Percentiles rank a stretch among this genome's conserved stretches.
Conservation (phyloP, 2,888 invertebrate genomes). For the Odontomyia ornata region DNA sequence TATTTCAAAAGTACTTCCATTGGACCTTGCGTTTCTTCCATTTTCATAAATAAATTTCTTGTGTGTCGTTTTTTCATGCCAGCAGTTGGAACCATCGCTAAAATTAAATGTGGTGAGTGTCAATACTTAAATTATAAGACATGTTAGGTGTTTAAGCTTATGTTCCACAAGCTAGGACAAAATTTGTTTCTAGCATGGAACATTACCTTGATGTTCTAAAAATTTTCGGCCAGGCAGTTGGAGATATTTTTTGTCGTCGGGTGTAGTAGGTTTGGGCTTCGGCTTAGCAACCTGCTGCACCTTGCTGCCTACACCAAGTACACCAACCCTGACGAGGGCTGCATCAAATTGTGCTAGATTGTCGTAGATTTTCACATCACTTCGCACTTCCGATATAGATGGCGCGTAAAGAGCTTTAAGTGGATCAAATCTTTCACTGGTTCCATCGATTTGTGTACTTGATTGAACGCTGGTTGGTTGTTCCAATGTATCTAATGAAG, state of each 20-base stretch:
- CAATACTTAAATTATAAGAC: too few relatives aligned
- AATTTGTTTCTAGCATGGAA: not conserved
- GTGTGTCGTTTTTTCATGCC: slow-evolving; percentile 53
- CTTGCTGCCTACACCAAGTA: slow-evolving; percentile 22
- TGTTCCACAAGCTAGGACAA: slow-evolving; percentile 46
- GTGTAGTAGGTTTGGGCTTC: not conserved
- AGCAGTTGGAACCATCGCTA: slow-evolving; percentile 54
- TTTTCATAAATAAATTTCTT: slow-evolving; percentile 63
- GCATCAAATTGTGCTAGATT: slow-evolving; percentile 73
- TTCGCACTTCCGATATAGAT: not conserved
- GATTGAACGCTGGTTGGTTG: not conserved
- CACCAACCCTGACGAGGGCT: slow-evolving; percentile 60
- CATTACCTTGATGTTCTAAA: slow-evolving; percentile 65
- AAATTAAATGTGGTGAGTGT: slow-evolving; percentile 16
- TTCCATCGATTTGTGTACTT: not conserved
- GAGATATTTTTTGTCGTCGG: not conserved
- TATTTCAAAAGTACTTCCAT: slow-evolving; percentile 70
- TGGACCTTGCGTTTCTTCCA: slow-evolving; percentile 70
- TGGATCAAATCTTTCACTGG: slow-evolving; percentile 73
- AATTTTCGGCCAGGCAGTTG: slow-evolving; percentile 59
- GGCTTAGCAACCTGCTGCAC: not conserved
- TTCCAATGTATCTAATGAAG: too few relatives aligned
- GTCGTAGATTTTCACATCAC: slow-evolving; percentile 66
- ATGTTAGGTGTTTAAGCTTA: too few relatives aligned
- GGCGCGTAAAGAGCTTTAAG: slow-evolving; percentile 72